Conservation (phyloP, 2,888 invertebrate species). For the Microplitis manilae region DNA sequence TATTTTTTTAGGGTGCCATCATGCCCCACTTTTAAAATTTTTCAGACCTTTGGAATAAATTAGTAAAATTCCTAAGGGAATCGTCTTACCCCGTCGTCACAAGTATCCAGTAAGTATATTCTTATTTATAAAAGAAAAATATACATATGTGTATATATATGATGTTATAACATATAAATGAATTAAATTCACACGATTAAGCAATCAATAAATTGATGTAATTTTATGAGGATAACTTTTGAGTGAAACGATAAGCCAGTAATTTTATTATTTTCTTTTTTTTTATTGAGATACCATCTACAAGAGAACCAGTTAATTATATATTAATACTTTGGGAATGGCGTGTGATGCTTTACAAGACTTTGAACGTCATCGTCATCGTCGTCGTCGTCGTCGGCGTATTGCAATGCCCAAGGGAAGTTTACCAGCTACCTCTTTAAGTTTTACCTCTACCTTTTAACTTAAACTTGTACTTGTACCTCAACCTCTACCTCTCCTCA, state of each 20-base stretch:
- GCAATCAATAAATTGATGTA: conserved; percentile 13
- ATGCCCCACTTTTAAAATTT: too few species aligned
- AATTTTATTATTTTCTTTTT: conserved; percentile 46
- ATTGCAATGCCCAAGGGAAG: conserved; percentile 43
- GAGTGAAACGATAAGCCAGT: conserved; percentile 50
- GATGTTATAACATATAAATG: conserved; percentile 1
- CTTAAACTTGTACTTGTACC: too few species aligned
- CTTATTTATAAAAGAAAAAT: background rate
- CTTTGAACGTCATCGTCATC: conserved; percentile 29
- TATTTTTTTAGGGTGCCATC: too few species aligned
- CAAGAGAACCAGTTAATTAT: conserved; percentile 68
- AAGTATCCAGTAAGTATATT: too few species aligned
- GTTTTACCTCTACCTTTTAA: conserved; percentile 28
- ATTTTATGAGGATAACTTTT: conserved; percentile 17
- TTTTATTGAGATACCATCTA: conserved; percentile 62
- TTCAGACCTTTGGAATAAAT: too few species aligned
- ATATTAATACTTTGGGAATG: conserved; percentile 63
- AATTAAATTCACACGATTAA: conserved; percentile 8
- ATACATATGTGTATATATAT: background rate
- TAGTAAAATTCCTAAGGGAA: too few species aligned
- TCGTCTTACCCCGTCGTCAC: too few species aligned
- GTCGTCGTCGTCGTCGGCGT: conserved; percentile 22
- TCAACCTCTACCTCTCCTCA: conserved; percentile 18
- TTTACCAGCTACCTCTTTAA: conserved; percentile 36
- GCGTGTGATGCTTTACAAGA: conserved; percentile 62